phyloP scores from a whole-genome alignment of 1,140 invertebrate species.

The Eulimnadia texana region DNA sequence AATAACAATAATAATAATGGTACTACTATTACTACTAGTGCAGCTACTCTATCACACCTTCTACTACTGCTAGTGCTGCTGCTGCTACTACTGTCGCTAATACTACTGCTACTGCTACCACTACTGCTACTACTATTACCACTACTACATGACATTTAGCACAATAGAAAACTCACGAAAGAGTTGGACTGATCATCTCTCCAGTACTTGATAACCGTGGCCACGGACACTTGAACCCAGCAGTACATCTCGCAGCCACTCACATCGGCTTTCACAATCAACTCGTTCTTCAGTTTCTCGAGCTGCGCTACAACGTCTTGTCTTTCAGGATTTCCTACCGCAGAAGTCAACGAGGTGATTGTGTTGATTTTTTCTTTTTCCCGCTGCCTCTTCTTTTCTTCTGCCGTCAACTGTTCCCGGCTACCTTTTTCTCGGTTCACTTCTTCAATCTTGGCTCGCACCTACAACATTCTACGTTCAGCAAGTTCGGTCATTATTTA shows the following conservation, averaged over 20 bases:
- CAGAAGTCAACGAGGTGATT: not conserved
- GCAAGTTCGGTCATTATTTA: not conserved
- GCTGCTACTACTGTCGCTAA: too few species aligned
- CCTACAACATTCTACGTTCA: not conserved
- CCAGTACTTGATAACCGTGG: not conserved
- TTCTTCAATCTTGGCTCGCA: conserved; percentile 2
- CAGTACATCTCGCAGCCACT: not conserved
- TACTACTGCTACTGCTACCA: too few species aligned
- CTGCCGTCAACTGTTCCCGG: not conserved
- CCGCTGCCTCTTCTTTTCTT: not conserved
- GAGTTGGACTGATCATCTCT: not conserved
- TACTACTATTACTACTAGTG: too few species aligned
- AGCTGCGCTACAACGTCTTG: too few species aligned
- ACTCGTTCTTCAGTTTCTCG: not conserved
- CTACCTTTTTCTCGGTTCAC: not conserved
- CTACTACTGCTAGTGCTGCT: too few species aligned
- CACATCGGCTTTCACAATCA: not conserved
- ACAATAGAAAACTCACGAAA: not conserved
- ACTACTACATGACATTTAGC: too few species aligned
- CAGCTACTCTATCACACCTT: too few species aligned
- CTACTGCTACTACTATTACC: too few species aligned
- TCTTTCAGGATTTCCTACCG: not conserved
- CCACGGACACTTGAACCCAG: not conserved
- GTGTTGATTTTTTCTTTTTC: not conserved
- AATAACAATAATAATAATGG: too few species aligned